Conservation (phyloP, 30 jellyfish, hydroid and myxozoan genomes). For the Rhopilema esculentum region DNA sequence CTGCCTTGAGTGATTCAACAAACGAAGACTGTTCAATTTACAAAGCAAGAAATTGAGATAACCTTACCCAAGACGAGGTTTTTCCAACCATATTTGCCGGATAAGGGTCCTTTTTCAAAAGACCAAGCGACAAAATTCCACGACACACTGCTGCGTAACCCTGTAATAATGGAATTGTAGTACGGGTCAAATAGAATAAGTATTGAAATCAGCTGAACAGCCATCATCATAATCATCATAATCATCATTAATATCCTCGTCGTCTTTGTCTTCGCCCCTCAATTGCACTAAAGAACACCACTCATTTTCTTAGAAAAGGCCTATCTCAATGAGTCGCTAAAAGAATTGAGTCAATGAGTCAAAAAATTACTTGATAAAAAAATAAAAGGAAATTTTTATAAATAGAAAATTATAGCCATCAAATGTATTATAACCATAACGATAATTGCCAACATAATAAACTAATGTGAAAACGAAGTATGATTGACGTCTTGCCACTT, state of each 20-base stretch:
- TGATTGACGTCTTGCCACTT: no score
- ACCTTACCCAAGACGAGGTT: constrained; percentile 81
- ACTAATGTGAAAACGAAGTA: no score
- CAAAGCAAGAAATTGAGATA: neutral
- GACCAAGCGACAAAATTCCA: constrained; percentile 84
- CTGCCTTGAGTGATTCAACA: neutral
- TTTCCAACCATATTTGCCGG: constrained; percentile 80
- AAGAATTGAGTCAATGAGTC: no score
- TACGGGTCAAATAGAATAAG: neutral
- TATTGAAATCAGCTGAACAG: neutral
- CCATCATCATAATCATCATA: no score
- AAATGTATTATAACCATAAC: no score
- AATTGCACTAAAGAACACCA: neutral
- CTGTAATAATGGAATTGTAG: constrained; percentile 27
- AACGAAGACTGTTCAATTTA: neutral
- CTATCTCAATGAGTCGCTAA: no score
- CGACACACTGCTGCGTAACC: constrained; percentile 83
- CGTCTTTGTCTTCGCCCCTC: no score
- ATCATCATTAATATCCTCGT: no score
- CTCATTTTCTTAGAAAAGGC: neutral
- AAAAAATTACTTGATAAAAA: no score
- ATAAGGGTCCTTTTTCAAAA: constrained; percentile 25
- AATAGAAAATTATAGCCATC: no score
- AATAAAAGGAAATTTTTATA: no score
- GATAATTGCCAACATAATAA: no score